Base-by-base conservation (phyloP, 2,797 vertebrate genomes). In the Benthosema pterotum region DNA sequence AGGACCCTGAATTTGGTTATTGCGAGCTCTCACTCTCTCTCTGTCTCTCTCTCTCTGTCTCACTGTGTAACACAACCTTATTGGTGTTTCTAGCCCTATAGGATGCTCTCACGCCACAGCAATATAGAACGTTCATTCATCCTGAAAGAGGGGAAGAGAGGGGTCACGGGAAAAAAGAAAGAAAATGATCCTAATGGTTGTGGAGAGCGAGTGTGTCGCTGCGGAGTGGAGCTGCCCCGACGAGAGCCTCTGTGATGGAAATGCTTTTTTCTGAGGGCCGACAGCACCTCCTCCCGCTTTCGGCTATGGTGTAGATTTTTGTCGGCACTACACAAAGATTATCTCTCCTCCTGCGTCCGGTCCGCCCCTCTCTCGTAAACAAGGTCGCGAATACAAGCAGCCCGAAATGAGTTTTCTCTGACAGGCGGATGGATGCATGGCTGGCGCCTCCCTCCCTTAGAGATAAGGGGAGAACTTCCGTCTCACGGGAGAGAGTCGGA, bases 71-170 rank as follows among this genome's bases (percentile, higher is more conserved):
- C 11, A 38, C 32, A 38, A 38, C 32, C 32, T 38, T 38, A 78
- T 72, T 77, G 82, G 79, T 83, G 75, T 77, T 79, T 74, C 66
- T 79, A 55, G 58, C 76, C 78, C 58, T 83, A 73, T 83, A 73
- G 60, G 78, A 81, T 81, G 78, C 77, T 85, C 74, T 84, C 79
- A 74, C 65, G 74, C 58, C 76, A 56, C 59, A 46, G 71, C 63
- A 65, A 83, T 88, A 75, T 73, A 73, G 45, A 80, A 57, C 63
- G 42, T 46, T 63, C 71, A 78, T 75, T 83, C 76, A 82, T 63
- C 52, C 55, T 62, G 67, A 78, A 69, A 79, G 61, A 75, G 38
- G 49, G 14, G 62, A 73, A 69, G 32, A 73, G 65, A 69, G 53
- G n/a, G 68, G 67, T 84, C 69, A 67, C 58, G 45, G 52, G 67